These are phyloP conservation scores for Sycophila sp. DNA, from an alignment of 1,140 invertebrate genomes.

Conservation along the genomic window DNA sequence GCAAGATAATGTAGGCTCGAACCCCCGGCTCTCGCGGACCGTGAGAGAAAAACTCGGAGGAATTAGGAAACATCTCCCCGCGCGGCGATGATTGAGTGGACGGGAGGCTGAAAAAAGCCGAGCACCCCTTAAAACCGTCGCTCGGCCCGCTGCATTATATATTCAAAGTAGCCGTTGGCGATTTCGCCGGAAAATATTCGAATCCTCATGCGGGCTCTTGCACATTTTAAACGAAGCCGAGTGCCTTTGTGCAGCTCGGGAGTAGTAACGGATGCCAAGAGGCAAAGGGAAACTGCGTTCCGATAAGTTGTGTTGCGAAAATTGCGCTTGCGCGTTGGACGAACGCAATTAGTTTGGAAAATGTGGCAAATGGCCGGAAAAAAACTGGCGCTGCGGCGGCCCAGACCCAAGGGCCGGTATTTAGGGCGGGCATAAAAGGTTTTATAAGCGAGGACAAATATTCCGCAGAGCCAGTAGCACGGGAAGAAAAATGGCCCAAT, in stretches of 20 bases:
- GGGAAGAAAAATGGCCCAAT: background rate
- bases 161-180: slow-evolving; percentile 23
- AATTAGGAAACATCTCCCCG: background rate
- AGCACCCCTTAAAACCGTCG: background rate
- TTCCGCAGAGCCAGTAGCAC: too few relatives aligned
- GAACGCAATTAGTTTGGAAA: background rate
- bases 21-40: background rate
- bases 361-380: background rate
- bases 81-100: slow-evolving; percentile 16
- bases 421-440: background rate
- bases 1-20: slow-evolving; percentile 7
- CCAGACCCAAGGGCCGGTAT: too few relatives aligned
- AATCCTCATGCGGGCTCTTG: slow-evolving; percentile 3
- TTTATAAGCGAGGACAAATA: background rate
- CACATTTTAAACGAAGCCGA: background rate
- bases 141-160: background rate
- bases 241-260: too few relatives aligned
- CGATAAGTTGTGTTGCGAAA: too few relatives aligned
- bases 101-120: background rate
- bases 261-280: too few relatives aligned
- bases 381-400: too few relatives aligned
- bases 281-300: too few relatives aligned
- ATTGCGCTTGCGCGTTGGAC: background rate
- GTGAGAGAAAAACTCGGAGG: slow-evolving; percentile 10
- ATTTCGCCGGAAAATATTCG: slow-evolving; percentile 8